A percentile compares a stretch with the other conserved stretches of the same genome.
Evolutionary conservation across 1,140 invertebrate species (phyloP).

Genomic region (Cryptotermes secundus): DNA sequence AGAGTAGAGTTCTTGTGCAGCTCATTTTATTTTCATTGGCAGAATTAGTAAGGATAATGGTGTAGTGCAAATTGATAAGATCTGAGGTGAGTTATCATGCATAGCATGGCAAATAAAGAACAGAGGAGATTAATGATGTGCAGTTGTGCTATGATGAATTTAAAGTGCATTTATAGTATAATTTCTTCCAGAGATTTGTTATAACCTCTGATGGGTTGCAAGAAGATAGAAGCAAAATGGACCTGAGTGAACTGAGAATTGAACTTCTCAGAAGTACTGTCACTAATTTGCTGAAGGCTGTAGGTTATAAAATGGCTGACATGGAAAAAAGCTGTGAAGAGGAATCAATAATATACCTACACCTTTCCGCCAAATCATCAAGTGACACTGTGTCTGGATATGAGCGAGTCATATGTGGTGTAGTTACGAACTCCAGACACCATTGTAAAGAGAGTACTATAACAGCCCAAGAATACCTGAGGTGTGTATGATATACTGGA

Average conservation of each 20-base stretch:
- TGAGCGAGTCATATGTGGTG: background rate
- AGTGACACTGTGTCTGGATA: background rate
- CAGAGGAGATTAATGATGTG: background rate
- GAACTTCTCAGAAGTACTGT: background rate
- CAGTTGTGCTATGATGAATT: background rate
- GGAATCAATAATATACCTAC: background rate
- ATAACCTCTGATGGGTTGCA: background rate
- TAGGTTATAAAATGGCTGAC: background rate
- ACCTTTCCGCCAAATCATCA: background rate
- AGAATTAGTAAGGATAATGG: too few species aligned
- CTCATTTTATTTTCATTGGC: too few species aligned
- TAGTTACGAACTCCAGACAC: background rate
- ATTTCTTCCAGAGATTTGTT: background rate
- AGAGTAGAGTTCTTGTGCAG: too few species aligned
- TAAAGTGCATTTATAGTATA: background rate
- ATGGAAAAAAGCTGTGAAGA: background rate
- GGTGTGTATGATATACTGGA: constrained; percentile 3
- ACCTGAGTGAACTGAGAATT: background rate
- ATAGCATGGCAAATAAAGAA: too few species aligned
- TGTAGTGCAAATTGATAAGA: too few species aligned
- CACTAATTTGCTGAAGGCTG: background rate
- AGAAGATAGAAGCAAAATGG: background rate
- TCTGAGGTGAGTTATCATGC: too few species aligned
- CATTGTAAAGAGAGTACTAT: background rate
- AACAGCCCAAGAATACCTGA: constrained; percentile 41